Conservation (phyloP, 2,888 invertebrate species). For the Plebejus argus region DNA sequence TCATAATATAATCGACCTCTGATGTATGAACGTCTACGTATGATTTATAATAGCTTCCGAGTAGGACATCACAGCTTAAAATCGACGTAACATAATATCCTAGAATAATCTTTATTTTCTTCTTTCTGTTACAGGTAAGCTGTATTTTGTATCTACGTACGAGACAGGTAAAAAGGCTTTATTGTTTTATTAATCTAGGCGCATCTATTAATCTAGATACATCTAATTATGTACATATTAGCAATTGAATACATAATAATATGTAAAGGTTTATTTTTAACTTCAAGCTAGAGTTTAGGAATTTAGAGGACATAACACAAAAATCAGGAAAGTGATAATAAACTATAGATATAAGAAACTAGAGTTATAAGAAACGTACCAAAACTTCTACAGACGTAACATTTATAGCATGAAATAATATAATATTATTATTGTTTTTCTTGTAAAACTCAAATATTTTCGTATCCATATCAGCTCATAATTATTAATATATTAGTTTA, state of each 20-base stretch:
- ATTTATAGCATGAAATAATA: too few species aligned
- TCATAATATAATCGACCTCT: slow-evolving; percentile 72
- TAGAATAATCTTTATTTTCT: slow-evolving; percentile 11
- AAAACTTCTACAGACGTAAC: too few species aligned
- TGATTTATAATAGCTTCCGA: slow-evolving; percentile 79
- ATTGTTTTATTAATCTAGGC: too few species aligned
- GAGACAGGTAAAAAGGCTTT: too few species aligned
- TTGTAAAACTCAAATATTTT: too few species aligned
- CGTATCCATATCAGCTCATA: too few species aligned
- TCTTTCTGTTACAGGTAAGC: neutral
- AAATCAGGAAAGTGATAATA: neutral
- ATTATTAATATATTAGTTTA: neutral
- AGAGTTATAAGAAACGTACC: too few species aligned
- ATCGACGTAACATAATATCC: neutral
- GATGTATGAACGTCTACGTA: slow-evolving; percentile 73
- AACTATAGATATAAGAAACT: too few species aligned
- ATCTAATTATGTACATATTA: neutral
- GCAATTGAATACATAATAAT: too few species aligned
- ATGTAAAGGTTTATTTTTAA: neutral
- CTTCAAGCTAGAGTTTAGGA: neutral
- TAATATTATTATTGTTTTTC: too few species aligned
- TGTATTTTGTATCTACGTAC: neutral
- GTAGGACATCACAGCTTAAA: slow-evolving; percentile 65
- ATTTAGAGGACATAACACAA: neutral
- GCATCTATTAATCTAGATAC: too few species aligned